Evolutionary conservation across 2,888 invertebrate species (phyloP).

Genomic region (Caenorhabditis sp.): DNA sequence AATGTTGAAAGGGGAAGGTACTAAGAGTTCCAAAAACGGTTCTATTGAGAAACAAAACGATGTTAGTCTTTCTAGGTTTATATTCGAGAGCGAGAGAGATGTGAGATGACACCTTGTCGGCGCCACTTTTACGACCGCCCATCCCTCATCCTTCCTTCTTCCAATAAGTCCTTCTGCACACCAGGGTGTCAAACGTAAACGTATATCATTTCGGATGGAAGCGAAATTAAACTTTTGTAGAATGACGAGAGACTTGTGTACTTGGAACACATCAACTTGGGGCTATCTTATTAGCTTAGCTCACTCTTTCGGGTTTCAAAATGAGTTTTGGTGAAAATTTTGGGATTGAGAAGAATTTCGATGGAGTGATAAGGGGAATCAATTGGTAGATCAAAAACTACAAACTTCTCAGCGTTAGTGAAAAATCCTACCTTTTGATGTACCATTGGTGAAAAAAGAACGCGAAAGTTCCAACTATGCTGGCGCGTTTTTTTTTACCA

Average conservation of each 20-base stretch:
- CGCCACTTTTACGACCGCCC: slow-evolving; percentile 57
- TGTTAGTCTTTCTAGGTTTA: slow-evolving; percentile 45
- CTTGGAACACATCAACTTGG: slow-evolving; percentile 34
- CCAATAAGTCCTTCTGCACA: slow-evolving; percentile 32
- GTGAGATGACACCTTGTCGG: slow-evolving; percentile 59
- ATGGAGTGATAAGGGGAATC: no score
- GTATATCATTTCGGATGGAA: slow-evolving; percentile 11
- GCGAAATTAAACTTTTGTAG: not conserved
- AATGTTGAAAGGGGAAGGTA: no score
- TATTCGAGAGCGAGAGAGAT: slow-evolving; percentile 32
- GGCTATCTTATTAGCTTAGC: no score
- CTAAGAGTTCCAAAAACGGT: no score
- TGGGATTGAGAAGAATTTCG: not conserved
- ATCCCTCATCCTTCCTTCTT: not conserved
- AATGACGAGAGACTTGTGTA: not conserved
- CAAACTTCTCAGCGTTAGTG: no score
- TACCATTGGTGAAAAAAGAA: no score
- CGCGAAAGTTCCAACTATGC: no score
- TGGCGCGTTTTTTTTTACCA: no score
- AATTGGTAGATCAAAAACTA: no score
- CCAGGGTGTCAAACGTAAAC: slow-evolving; percentile 48
- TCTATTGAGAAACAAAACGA: not conserved
- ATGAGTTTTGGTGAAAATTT: not conserved
- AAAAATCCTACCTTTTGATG: no score
- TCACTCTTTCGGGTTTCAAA: no score